A percentile compares a stretch with the other conserved stretches of the same genome.
These are phyloP conservation scores for Archips xylosteana DNA, from an alignment of 2,888 invertebrate species.

Conservation along the genomic window DNA sequence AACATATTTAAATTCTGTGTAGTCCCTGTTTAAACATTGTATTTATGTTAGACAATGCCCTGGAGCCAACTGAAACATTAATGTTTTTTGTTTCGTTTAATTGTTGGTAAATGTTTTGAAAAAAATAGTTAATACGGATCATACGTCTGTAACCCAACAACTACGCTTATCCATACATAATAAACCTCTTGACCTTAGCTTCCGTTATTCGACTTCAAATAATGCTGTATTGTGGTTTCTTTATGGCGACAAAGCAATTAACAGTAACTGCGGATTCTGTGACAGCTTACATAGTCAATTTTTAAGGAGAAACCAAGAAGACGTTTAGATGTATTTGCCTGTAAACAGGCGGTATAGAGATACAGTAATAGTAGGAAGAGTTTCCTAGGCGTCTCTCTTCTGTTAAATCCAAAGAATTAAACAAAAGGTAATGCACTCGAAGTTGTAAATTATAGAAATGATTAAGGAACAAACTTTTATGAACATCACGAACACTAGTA, in stretches of 20 bases:
- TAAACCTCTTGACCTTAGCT: constrained; percentile 10
- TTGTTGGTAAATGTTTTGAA: constrained; percentile 5
- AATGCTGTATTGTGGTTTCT: constrained; percentile 8
- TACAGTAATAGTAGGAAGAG: not conserved
- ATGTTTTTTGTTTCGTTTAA: constrained; percentile 1
- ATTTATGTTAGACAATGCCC: not conserved
- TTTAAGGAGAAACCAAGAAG: not conserved
- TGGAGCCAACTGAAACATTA: not conserved
- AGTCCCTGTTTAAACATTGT: not conserved
- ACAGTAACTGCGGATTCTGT: not conserved
- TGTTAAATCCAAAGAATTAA: not conserved
- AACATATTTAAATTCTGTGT: not conserved
- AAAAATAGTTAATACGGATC: not conserved
- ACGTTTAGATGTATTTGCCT: not conserved
- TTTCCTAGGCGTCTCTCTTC: not conserved
- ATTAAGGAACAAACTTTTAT: not conserved
- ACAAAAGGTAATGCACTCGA: not conserved
- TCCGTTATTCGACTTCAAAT: constrained; percentile 8
- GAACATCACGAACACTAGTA: not conserved
- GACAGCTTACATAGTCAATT: not conserved
- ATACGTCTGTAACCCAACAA: not conserved
- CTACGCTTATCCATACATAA: not conserved
- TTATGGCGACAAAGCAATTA: constrained; percentile 7
- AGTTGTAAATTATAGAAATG: not conserved
- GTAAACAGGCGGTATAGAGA: not conserved